Conservation (phyloP, 2,888 invertebrate species). For the Xanthorhoe designata region DNA sequence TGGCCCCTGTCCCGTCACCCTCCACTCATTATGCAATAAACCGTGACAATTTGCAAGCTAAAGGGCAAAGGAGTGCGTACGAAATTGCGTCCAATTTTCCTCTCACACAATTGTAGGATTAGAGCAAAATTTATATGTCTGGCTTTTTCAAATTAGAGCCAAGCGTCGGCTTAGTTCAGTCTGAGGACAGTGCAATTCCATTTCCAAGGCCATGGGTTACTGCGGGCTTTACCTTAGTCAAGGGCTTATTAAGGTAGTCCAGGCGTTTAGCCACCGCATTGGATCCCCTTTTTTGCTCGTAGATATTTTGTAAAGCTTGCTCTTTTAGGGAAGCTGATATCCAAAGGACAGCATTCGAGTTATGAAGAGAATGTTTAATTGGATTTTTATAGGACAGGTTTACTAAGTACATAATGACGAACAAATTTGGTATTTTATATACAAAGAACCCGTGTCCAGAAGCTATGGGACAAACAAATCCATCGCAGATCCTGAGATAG, state of each 20-base stretch:
- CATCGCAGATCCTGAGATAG: constrained; percentile 69
- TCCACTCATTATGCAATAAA: constrained; percentile 71
- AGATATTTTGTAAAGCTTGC: neutral
- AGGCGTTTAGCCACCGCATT: constrained; percentile 34
- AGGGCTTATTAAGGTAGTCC: constrained; percentile 34
- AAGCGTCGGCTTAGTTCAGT: constrained; percentile 68
- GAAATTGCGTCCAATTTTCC: constrained; percentile 78
- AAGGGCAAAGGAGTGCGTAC: constrained; percentile 68
- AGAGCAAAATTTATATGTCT: constrained; percentile 81
- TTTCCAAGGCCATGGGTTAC: constrained; percentile 60
- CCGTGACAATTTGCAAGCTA: constrained; percentile 72
- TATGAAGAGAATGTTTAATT: neutral
- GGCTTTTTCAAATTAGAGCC: constrained; percentile 82
- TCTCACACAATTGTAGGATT: constrained; percentile 80
- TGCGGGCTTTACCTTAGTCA: constrained; percentile 53
- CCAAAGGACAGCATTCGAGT: neutral
- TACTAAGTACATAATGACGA: neutral
- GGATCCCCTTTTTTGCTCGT: constrained; percentile 22
- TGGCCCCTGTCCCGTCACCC: constrained; percentile 59
- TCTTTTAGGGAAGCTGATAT: neutral
- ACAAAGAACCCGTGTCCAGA: constrained; percentile 24
- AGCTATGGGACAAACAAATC: constrained; percentile 51
- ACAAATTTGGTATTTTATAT: constrained; percentile 13
- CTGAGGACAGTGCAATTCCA: constrained; percentile 65
- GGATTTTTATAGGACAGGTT: neutral